Evolutionary conservation across 2,797 vertebrate species (phyloP), one percentile per base, ranked within the genome.

Genomic region (Melanotaenia parkinsoni): DNA sequence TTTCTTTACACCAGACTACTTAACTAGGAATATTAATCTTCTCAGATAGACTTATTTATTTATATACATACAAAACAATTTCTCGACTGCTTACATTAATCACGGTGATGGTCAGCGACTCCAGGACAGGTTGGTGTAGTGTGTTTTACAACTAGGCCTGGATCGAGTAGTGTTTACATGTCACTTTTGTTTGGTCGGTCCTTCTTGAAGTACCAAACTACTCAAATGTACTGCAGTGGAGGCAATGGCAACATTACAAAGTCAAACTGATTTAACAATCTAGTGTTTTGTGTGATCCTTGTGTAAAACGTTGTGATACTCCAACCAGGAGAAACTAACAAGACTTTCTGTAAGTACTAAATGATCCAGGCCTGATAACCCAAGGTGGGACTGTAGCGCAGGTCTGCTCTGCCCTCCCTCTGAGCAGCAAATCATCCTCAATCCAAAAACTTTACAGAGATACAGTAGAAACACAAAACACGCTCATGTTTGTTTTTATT

Each of bases 1-100:
- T 90, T 89, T 96, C 95, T 96, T 95, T 90, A 96, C 75, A 95
- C 95, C 96, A 95, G 95, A 96, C 95, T 96, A 96, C 86, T 89
- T 94, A 87, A 96, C 95, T 93, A 94, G 93, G 92, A 91, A 90
- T 94, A 92, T 89, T 93, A 93, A 92, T 90, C 74, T 90, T 94
- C 83, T 93, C 86, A 88, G 93, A 95, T 92, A 95, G 91, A 92
- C 90, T 80, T 91, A 91, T 90, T 91, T 94, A 93, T 94, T 94
- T 94, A 94, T 94, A 92, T 95, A 96, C 93, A 96, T 95, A 95
- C 94, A 96, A 95, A 96, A 92, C 91, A 91, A 91, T 93, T 93
- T 94, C 90, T 93, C 86, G 91, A 94, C 92, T 92, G 94, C 94
- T 92, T 91, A 94, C 91, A 93, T 83, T 74, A 85, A 90, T 91